A percentile compares a stretch with the other conserved stretches of the same genome.
phyloP scores from a whole-genome alignment of 1,140 invertebrate species.

The Gerris buenoi region DNA sequence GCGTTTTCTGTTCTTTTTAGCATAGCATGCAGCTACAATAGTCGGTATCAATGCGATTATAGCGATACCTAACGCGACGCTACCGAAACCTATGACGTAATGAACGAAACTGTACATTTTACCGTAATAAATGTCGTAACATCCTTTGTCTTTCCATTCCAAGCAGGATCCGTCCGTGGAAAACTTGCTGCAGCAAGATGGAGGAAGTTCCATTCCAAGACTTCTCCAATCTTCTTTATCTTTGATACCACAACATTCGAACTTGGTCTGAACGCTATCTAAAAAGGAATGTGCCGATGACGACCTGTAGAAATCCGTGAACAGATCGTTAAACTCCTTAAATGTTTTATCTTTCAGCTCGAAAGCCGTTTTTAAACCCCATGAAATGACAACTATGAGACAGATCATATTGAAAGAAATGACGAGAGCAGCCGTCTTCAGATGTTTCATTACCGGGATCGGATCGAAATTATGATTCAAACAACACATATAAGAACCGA shows the following conservation, averaged over 20 bases:
- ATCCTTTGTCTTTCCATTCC: neutral
- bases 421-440: neutral
- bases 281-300: neutral
- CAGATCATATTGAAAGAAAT: neutral
- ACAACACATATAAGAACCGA: neutral
- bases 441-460: neutral
- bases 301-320: neutral
- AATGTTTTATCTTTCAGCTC: neutral
- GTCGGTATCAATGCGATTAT: neutral
- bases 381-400: neutral
- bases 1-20: too few species aligned
- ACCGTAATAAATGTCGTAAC: neutral
- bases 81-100: neutral
- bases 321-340: neutral
- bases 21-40: too few species aligned
- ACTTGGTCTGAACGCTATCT: neutral
- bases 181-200: neutral
- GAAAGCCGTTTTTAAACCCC: neutral
- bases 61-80: neutral
- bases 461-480: neutral
- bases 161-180: neutral
- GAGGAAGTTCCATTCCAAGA: neutral
- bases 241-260: neutral
- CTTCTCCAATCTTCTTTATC: neutral
- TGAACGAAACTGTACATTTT: neutral